Base-by-base conservation (phyloP, 2,888 invertebrate species). In the Bombylius major region DNA sequence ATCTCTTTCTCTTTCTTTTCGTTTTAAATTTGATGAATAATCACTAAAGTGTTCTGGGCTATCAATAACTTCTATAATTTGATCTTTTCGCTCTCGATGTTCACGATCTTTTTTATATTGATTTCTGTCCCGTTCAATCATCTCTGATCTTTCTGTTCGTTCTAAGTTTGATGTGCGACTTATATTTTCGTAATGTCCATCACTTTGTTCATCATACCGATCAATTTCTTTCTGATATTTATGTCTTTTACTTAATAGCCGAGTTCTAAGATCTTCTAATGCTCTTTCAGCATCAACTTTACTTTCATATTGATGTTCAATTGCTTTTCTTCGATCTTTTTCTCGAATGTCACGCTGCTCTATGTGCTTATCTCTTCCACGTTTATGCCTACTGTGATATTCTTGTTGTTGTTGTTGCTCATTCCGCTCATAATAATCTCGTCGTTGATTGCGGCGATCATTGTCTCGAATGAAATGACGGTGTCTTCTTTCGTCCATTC, bases 221-320 rank as follows among this genome's bases (percentile, higher is more conserved):
- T 59, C 69, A 73, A 59, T 70, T 42, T 79, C 79, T 56, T 79
- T 77, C 57, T 83, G 84, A 65, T 84, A 86, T 66, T 78, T 81
- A 71, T 80, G 83, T 63, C 82, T 76, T 71, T 86, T 86, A 68
- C 82, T 85, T 32, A 86, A 69, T 61, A 86, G 75, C 65, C 88
- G 79, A 64, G 84, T 86, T 63, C 89, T 78, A 66, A 89, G 76
- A 72, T 89, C 89, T 68, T 88, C 86, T 58, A 88, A 76, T 56
- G 86, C 81, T 62, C 80, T 77, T 66, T 81, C 82, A 0, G 79
- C 80, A 32, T 79, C 78, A 50, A 68, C 71, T 57, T 75, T 68
- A n/a, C 14, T 56, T 31, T 59, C 56, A 48, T 59, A 53, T 14
- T 57, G 55, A n/a, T 59, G 60, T 49, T 65, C 64, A 36, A 61